Evolutionary conservation across 2,797 vertebrate genomes (phyloP).

Genomic region (Selene dorsalis): DNA sequence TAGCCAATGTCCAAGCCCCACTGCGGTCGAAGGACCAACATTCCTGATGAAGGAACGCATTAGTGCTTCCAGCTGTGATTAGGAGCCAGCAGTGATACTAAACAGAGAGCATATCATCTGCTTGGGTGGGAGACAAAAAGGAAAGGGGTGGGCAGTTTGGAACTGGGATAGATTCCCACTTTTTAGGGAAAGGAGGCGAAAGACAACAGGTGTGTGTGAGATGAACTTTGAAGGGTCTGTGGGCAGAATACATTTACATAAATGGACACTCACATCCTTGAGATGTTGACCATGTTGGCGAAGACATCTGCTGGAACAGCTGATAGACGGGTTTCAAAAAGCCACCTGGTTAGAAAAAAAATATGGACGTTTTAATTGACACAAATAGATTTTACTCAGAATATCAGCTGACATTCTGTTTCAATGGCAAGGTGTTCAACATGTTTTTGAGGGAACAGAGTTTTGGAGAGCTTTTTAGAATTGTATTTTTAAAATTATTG

Average conservation of each 20-base stretch:
- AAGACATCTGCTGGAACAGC: constrained; percentile 88
- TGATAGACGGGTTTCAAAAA: constrained; percentile 90
- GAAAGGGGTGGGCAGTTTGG: constrained; percentile 21
- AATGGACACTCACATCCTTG: constrained; percentile 91
- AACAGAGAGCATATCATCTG: constrained; percentile 69
- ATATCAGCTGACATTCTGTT: background rate
- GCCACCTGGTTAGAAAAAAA: constrained; percentile 83
- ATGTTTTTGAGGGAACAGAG: background rate
- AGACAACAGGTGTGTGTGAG: constrained; percentile 59
- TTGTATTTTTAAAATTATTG: too few relatives aligned
- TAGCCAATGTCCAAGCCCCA: constrained; percentile 46
- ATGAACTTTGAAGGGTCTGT: constrained; percentile 1
- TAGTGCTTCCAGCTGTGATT: constrained; percentile 74
- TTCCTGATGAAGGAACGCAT: constrained; percentile 72
- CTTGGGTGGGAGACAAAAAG: constrained; percentile 51
- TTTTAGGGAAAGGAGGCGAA: constrained; percentile 17
- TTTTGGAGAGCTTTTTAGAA: too few relatives aligned
- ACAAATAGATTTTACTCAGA: constrained; percentile 1
- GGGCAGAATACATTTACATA: constrained; percentile 10
- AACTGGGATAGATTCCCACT: constrained; percentile 21
- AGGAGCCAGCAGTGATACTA: constrained; percentile 66
- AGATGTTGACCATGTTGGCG: constrained; percentile 91
- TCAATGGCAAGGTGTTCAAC: background rate
- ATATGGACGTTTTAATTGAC: constrained; percentile 4
- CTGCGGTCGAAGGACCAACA: constrained; percentile 67